Evolutionary conservation across 2,113 vertebrate genomes (phyloP).

Genomic region (Eurystomus gularis): DNA sequence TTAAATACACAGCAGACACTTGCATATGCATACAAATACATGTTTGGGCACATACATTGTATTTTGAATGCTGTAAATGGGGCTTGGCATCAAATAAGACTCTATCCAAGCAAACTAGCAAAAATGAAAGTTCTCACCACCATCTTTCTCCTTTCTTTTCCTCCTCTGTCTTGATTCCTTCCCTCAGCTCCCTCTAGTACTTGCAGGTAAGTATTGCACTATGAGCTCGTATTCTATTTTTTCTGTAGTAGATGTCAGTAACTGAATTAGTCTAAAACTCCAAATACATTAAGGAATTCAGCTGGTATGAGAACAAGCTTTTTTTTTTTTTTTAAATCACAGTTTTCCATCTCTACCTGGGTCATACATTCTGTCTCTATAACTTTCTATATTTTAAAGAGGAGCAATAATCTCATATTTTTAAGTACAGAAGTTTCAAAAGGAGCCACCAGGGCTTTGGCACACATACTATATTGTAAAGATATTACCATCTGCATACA

Average conservation of each 20-base stretch:
- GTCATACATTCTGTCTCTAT: background rate
- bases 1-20: background rate
- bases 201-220: background rate
- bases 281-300: background rate
- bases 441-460: background rate
- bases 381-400: background rate
- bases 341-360: background rate
- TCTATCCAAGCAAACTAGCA: background rate
- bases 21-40: background rate
- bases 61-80: background rate
- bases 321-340: background rate
- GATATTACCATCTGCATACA: background rate
- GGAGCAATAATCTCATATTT: background rate
- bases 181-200: conserved; percentile 23
- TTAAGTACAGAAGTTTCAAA: background rate
- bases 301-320: background rate
- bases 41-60: background rate
- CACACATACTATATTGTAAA: background rate
- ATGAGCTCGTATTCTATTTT: background rate
- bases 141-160: background rate
- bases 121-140: background rate
- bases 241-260: background rate
- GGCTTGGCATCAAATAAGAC: background rate
- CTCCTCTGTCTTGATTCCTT: background rate
- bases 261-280: background rate